Evolutionary conservation across 2,113 vertebrate genomes (phyloP).

Genomic region (Catagonus wagneri): DNA sequence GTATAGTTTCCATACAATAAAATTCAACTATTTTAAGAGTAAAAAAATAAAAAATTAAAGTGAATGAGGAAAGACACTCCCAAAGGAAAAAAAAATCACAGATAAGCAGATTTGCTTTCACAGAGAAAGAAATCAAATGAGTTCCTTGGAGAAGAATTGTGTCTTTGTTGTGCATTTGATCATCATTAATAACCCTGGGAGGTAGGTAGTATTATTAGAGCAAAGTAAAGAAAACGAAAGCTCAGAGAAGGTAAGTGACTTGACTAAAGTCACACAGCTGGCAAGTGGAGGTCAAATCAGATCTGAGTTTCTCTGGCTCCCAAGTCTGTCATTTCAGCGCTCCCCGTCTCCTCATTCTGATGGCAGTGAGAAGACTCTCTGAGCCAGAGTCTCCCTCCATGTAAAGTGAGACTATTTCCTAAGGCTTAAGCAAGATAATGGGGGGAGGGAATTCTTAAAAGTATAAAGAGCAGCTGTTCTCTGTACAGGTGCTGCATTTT

Average conservation of each 20-base stretch:
- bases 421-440: background rate
- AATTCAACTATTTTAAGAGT: too few species aligned
- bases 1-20: too few species aligned
- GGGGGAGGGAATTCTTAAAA: background rate
- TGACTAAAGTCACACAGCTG: background rate
- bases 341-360: background rate
- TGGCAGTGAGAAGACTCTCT: background rate
- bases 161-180: background rate
- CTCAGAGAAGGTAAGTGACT: background rate
- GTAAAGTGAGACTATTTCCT: background rate
- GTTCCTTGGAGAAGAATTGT: background rate
- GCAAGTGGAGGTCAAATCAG: background rate
- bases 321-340: background rate
- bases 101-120: slow-evolving; percentile 33
- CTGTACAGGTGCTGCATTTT: background rate
- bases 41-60: too few species aligned
- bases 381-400: background rate
- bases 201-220: background rate
- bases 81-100: background rate
- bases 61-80: background rate
- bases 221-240: background rate
- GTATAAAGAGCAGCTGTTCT: background rate
- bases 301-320: background rate
- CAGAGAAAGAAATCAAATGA: slow-evolving; percentile 31
- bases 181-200: background rate